Evolutionary conservation across 1,140 invertebrate genomes (phyloP).

Genomic region (Campoletis sonorensis): DNA sequence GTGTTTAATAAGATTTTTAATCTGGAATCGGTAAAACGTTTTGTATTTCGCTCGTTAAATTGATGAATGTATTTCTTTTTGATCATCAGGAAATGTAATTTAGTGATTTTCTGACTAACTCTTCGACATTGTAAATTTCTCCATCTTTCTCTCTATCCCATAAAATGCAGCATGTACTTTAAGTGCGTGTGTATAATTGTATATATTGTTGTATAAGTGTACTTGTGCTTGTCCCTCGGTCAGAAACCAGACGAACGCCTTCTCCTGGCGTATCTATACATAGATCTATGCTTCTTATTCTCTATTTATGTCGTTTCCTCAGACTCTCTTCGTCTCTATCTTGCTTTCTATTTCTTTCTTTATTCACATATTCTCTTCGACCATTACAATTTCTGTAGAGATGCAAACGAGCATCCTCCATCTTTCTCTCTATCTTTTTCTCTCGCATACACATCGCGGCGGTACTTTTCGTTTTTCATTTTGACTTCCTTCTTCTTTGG

Average conservation of each 20-base stretch:
- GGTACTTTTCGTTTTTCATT: not conserved
- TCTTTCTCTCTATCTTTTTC: not conserved
- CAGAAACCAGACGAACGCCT: slow-evolving; percentile 48
- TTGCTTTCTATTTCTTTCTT: slow-evolving; percentile 1
- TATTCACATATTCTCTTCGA: not conserved
- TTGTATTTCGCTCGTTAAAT: too few species aligned
- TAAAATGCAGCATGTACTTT: slow-evolving; percentile 11
- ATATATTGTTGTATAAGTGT: slow-evolving; percentile 20
- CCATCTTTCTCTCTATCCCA: not conserved
- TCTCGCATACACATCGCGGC: not conserved
- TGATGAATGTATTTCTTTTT: too few species aligned
- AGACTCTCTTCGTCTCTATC: slow-evolving; percentile 31
- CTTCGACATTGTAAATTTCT: not conserved
- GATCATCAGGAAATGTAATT: too few species aligned
- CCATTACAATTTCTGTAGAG: not conserved
- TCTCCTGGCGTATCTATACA: slow-evolving; percentile 49
- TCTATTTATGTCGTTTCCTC: slow-evolving; percentile 44
- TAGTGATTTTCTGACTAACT: not conserved
- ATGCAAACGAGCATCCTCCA: not conserved
- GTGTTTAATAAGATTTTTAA: too few species aligned
- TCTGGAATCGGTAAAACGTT: too few species aligned
- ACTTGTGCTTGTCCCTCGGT: slow-evolving; percentile 37
- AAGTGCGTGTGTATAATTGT: not conserved
- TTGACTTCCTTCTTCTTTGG: not conserved
- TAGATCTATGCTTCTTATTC: slow-evolving; percentile 48